Base-by-base conservation (phyloP, 2,113 vertebrate species). In the Isichthys henryi region DNA sequence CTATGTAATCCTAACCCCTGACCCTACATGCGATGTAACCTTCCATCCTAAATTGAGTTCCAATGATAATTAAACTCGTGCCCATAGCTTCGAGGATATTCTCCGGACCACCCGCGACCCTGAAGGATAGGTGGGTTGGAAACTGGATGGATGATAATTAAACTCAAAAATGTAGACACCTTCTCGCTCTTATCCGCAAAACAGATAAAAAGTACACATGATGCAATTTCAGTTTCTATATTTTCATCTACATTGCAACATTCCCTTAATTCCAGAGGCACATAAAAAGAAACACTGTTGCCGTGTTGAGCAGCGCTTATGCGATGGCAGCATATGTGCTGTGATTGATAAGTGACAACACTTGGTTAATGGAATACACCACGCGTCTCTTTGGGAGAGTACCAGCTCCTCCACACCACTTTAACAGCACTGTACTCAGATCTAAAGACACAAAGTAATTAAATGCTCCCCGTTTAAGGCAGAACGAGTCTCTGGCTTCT, bases 301-400 rank as follows among this genome's bases (percentile, higher is more conserved):
- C 27, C 5, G 5, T 19, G 70, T n/a, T 35, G 27, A 77, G 31
- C 1, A 0, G 66, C 8, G 27, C 66, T 35, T 74, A 74, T 35
- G 5, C 31, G 35, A 2, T 11, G 70, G 70, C n/a, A 77, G 35
- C 15, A 35, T 19, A 39, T 35, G 35, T 39, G 70, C 70, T 15
- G 50, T 48, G 50, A 87, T 35, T 52, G 85, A 87, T 53, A 53
- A 48, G n/a, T 56, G 50, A 87, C 85, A 39, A 48, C 10, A 35
- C 85, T 53, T 87, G 85, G 85, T 87, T 84, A 87, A 87, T 49
- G 48, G 50, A 85, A 27, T 21, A 53, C 27, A 56, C n/a, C 84
- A 35, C 5, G n/a, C 31, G 84, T 50, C 27, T 52, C 85, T 87
- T 15, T 52, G 49, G 50, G 48, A 87, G 19, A 46, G 8, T 7